Conservation (phyloP, 2,113 vertebrate genomes). For the Muntiacus muntjak region DNA sequence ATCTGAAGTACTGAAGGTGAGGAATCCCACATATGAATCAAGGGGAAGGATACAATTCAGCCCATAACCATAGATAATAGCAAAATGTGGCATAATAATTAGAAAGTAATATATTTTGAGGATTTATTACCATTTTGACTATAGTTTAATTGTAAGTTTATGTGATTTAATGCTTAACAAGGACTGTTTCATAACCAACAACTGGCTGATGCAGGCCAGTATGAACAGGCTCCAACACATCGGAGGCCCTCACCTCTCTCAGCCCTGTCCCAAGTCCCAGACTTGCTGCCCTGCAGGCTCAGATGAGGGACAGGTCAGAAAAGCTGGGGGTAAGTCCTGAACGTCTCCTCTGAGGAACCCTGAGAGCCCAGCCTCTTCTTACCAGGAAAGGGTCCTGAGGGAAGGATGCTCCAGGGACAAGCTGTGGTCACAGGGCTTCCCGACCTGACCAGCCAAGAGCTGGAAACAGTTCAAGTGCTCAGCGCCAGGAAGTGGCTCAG, state of each 20-base stretch:
- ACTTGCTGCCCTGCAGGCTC: not conserved
- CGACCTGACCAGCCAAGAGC: not conserved
- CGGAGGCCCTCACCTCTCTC: accelerated
- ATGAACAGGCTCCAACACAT: too few species aligned
- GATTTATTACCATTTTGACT: not conserved
- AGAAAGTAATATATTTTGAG: not conserved
- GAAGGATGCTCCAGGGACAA: not conserved
- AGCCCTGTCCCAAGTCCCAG: not conserved
- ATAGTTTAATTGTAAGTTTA: not conserved
- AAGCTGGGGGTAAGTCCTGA: not conserved
- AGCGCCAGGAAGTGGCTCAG: not conserved
- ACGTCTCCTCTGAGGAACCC: not conserved
- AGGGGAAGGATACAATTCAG: not conserved
- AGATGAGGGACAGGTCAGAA: not conserved
- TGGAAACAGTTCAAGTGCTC: not conserved
- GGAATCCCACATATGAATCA: not conserved
- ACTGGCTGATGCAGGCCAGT: not conserved
- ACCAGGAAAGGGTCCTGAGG: not conserved
- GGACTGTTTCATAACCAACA: not conserved
- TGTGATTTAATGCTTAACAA: not conserved
- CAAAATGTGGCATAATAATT: not conserved
- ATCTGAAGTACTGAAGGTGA: not conserved
- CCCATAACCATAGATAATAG: not conserved
- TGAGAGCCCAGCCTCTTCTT: not conserved
- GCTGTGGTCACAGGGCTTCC: not conserved